phyloP scores from a whole-genome alignment of 2,113 vertebrate genomes.

The Spheniscus mendiculus region DNA sequence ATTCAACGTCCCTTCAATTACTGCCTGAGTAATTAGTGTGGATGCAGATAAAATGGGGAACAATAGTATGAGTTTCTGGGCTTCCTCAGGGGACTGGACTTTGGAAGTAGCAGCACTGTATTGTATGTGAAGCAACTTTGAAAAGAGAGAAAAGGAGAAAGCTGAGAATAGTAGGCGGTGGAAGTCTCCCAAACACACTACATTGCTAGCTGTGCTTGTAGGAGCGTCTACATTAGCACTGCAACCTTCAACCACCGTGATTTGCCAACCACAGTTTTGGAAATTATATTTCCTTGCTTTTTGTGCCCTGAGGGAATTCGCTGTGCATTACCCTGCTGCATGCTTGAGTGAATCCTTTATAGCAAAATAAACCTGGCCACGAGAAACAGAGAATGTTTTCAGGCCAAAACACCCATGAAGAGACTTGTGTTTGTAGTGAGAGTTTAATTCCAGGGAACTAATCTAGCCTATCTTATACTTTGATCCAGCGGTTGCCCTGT shows the following conservation, averaged over 20 bases:
- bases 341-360: neutral
- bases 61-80: constrained; percentile 34
- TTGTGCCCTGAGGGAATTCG: neutral
- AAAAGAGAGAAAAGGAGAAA: constrained; percentile 8
- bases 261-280: neutral
- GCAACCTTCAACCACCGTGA: neutral
- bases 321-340: neutral
- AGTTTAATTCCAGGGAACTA: neutral
- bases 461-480: neutral
- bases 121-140: neutral
- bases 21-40: constrained; percentile 27
- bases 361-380: neutral
- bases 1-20: constrained; percentile 31
- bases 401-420: neutral
- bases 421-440: neutral
- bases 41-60: constrained; percentile 24
- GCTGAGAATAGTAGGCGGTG: neutral
- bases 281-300: neutral
- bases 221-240: neutral
- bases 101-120: neutral
- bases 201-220: neutral
- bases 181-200: neutral
- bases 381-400: neutral
- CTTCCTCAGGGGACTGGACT: neutral
- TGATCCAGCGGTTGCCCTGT: accelerated